Evolutionary conservation across 2,888 invertebrate species (phyloP), one percentile per base, ranked within the genome.

Genomic region (Caenorhabditis drosophilae): DNA sequence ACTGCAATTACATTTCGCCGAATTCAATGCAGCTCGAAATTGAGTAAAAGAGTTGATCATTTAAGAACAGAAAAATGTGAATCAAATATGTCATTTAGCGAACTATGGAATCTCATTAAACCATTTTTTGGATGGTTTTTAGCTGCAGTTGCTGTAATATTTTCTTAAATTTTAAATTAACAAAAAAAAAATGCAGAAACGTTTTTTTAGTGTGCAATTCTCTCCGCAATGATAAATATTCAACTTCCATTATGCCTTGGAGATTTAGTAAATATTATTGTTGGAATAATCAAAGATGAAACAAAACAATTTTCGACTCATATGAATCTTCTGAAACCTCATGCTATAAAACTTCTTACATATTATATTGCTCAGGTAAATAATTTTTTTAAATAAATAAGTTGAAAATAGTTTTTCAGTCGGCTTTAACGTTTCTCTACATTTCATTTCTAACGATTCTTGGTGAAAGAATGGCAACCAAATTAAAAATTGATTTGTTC

Each of bases 381-480:
- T n/a, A n/a, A n/a, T n/a, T n/a, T n/a, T n/a, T n/a, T n/a, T n/a
- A n/a, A n/a, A n/a, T n/a, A n/a, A n/a, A n/a, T n/a, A n/a, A n/a
- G n/a, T n/a, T n/a, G n/a, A n/a, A n/a, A n/a, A n/a, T n/a, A n/a
- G n/a, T n/a, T n/a, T n/a, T n/a, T n/a, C n/a, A 92, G 91, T 90
- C 93, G 15, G 84, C 89, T 20, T 90, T 92, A 82, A 95, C 96
- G 47, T 93, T 93, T 83, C 85, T 89, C 50, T 97, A 96, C 85
- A 95, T 97, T 75, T 90, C 90, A 61, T 87, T 92, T 61, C 85
- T 97, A 36, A 90, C 93, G 0, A 89, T 90, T 82, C 89, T 94
- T 44, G 96, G 96, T 0, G 96, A 97, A 85, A 88, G 89, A 77
- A 89, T 95, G 61, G 93, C 94, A 0, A 88, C 89, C 11, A 88